Evolutionary conservation across 2,113 vertebrate genomes (phyloP), one percentile per base, ranked within the genome.

Genomic region (Fregetta grallaria): DNA sequence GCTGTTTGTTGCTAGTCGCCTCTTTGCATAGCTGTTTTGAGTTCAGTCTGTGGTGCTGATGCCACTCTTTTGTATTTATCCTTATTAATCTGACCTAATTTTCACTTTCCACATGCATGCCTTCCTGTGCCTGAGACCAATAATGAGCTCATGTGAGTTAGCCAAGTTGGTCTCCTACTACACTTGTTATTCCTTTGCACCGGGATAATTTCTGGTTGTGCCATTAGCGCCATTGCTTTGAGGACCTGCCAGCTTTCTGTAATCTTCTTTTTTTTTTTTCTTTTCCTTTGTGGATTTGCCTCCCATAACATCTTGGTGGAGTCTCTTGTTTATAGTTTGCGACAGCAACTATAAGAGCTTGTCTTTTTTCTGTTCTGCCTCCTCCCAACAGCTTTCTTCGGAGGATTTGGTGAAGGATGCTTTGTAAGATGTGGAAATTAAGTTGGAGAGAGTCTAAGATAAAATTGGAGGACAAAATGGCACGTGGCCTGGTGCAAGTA

Each of bases 41-140:
- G 71, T 36, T 83, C 71, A 44, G 52, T 6, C 44, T 29, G 6
- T 10, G 38, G 61, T 81, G 68, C 63, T 73, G 90, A 32, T 79
- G 75, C 93, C 55, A 18, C 79, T 83, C 56, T 53, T 68, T 61
- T 44, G 11, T 38, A 8, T 76, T 92, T 88, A 53, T 80, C 89
- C 36, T 25, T 42, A 4, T 36, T 68, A 72, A 91, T 76, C 95
- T 88, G 91, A 56, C 91, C 95, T 75, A 16, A 58, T 92, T 96
- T 63, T 59, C 38, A 22, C 71, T 65, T 70, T 61, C 72, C 38
- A 13, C 53, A 13, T 34, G 38, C 40, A 3, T 74, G 40, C 75
- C 30, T 61, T 72, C 68, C 49, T 1, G 1, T 65, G 75, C 76
- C 70, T 9, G 71, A 55, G 71, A 71, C 71, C 6, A 0, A 0